Percentiles rank a stretch among this genome's conserved stretches.
Conservation (phyloP, 2,113 vertebrate species). For the Takifugu flavidus region DNA sequence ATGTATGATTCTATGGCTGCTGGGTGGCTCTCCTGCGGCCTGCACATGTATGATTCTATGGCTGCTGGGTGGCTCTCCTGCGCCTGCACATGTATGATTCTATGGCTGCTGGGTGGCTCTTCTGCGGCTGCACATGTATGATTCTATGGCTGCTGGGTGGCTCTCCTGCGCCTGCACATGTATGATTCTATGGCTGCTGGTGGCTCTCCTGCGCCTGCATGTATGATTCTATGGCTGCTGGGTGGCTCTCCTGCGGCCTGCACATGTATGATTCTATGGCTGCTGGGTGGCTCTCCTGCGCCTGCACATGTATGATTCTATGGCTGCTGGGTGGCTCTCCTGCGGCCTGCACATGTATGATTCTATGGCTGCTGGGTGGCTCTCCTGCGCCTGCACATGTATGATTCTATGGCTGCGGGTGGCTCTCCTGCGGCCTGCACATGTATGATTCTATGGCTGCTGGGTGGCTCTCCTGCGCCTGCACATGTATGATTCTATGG, state of each 20-base stretch:
- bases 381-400: background rate
- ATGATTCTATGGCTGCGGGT: background rate
- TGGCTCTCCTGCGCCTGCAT: no score
- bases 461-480: no score
- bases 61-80: background rate
- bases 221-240: no score
- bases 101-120: no score
- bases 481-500: background rate
- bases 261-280: slow-evolving; percentile 7
- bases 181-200: no score
- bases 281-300: background rate
- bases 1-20: no score
- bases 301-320: no score
- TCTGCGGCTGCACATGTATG: background rate
- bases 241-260: background rate
- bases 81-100: no score
- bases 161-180: no score
- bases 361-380: background rate
- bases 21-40: background rate
- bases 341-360: background rate
- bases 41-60: slow-evolving; percentile 4
- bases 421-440: background rate
- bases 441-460: background rate
- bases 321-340: no score
- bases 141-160: slow-evolving; percentile 7